Evolutionary conservation across 2,797 vertebrate genomes (phyloP), one percentile per base, ranked within the genome.

Genomic region (Antrozous pallidus): DNA sequence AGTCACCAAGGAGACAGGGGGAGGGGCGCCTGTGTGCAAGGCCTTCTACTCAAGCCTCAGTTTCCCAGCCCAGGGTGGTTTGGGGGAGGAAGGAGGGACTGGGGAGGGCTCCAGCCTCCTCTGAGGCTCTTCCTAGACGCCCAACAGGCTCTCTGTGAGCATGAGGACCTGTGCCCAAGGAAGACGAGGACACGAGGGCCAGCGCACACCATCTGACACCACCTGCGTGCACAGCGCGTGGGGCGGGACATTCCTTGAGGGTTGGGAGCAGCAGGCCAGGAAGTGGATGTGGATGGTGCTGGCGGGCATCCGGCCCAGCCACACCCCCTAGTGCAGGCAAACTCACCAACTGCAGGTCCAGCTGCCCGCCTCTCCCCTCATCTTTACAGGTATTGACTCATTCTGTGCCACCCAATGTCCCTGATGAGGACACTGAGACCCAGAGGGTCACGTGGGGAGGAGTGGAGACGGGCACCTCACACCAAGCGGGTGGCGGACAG

Each of bases 1-100:
- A 45, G 95, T 96, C n/a, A 17, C 83, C 96, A 88, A 92, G 94
- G 96, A 96, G 90, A 97, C 24, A 0, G 92, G 92, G 74, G 90
- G n/a, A 82, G 67, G 90, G 92, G 75, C 13, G 1, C 65, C 83
- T 63, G 36, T 9, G 71, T 63, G 40, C 49, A 79, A 13, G 33
- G 20, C 36, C 73, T 31, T 28, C 18, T 54, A 81, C 58, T 81
- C 80, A 56, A 88, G 87, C 94, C 95, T 96, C 97, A 94, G 94
- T 96, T 96, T 96, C 86, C 94, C 88, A 63, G 38, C 17, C 31
- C 33, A 36, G 18, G n/a, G 69, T 36, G 49, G 67, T 28, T 40
- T 31, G 20, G 71, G 70, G 36, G 40, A 38, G 12, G 3, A 28
- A 6, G 42, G 5, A 70, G 20, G 63, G 49, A 36, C 56, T 36